Base-by-base conservation (phyloP, 2,888 invertebrate genomes). In the Lathronympha strigana region DNA sequence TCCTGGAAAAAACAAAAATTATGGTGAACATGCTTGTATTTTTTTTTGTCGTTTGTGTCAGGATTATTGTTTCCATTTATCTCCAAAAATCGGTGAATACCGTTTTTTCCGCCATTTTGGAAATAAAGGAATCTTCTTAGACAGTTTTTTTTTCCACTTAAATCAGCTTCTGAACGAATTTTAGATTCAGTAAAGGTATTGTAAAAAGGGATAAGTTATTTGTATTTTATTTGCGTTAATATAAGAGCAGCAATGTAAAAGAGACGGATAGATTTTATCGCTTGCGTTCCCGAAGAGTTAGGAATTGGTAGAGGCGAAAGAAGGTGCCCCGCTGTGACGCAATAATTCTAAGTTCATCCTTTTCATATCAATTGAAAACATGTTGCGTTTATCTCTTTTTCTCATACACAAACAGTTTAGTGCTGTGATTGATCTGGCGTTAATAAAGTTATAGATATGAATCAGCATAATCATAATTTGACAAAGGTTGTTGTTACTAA, bases 261-360 rank as follows among this genome's bases (percentile, higher is more conserved):
- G 0, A 2, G 58, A 55, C 33, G 49, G 13, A 25, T 0, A 53
- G 66, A 61, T 19, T 0, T 28, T 13, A 53, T 69, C 64, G 40
- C 58, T 58, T 51, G 4, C 33, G 68, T 71, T 70, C 69, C 71
- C 66, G 71, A 70, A 69, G 73, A 72, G 73, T 72, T 76, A 72
- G 71, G 71, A 72, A 75, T 75, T 74, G 77, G 79, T 86, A 79
- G 78, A 77, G 75, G 77, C 71, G 78, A 74, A 75, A 80, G 85
- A 83, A 83, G 88, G 82, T 82, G 71, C 80, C 91, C 91, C 80
- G 91, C 91, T 90, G 91, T 89, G 91, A 89, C 88, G 90, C 87
- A 87, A 88, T 87, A 88, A 86, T 85, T 89, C 84, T 88, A 80
- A 86, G 79, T 82, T 84, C 84, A 87, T 90, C 89, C 85, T 83